Conservation (phyloP, 2,113 vertebrate genomes). For the Spheniscus mendiculus region DNA sequence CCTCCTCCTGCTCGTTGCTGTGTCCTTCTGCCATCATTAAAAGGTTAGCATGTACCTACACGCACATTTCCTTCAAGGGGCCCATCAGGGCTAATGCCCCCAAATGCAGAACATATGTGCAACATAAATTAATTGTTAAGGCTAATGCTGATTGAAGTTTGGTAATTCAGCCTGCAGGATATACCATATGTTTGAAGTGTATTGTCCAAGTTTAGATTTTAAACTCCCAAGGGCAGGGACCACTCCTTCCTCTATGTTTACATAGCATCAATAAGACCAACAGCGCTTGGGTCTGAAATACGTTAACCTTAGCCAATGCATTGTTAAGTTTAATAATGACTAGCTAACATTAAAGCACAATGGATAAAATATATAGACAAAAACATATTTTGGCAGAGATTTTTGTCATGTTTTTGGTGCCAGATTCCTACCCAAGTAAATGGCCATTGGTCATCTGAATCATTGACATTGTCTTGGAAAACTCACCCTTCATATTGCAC, state of each 20-base stretch:
- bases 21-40: not conserved
- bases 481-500: not conserved
- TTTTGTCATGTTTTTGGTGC: not conserved
- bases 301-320: slow-evolving; percentile 55
- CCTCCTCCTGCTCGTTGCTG: not conserved
- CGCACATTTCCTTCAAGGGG: not conserved
- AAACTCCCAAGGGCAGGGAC: slow-evolving; percentile 48
- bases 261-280: slow-evolving; percentile 53
- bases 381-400: slow-evolving; percentile 38
- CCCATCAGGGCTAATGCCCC: not conserved
- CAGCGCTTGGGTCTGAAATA: slow-evolving; percentile 41
- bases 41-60: not conserved
- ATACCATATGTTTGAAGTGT: slow-evolving; percentile 53
- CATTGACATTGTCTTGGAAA: not conserved
- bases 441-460: not conserved
- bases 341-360: slow-evolving; percentile 52
- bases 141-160: slow-evolving; percentile 40
- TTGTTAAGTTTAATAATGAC: slow-evolving; percentile 64
- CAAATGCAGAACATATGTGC: slow-evolving; percentile 16
- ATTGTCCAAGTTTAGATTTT: slow-evolving; percentile 50
- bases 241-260: slow-evolving; percentile 68
- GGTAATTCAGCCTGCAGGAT: slow-evolving; percentile 51
- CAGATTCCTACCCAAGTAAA: not conserved
- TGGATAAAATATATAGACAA: slow-evolving; percentile 60
- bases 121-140: slow-evolving; percentile 55